A percentile compares a stretch with the other conserved stretches of the same genome.
These are phyloP conservation scores for Virgularia gustaviana DNA, from an alignment of 92 coral and sea anemone genomes.

Conservation along the genomic window DNA sequence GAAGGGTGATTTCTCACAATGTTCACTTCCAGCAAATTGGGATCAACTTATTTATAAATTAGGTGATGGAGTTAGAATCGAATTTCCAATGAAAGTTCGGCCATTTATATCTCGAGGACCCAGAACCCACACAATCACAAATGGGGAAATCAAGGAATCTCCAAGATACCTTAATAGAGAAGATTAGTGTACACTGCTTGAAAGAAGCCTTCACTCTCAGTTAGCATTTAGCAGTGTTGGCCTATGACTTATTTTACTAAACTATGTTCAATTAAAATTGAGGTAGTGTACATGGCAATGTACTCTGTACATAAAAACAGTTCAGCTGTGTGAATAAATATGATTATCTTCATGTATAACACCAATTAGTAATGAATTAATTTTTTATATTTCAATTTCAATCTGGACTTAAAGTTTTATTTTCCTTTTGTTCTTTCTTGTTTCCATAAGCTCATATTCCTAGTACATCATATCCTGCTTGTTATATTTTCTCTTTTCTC, in stretches of 20 bases:
- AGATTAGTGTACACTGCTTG: constrained; percentile 7
- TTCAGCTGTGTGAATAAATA: no score
- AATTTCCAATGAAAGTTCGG: constrained; percentile 3
- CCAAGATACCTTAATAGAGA: constrained; percentile 8
- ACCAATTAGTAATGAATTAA: no score
- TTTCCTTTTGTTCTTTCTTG: background rate
- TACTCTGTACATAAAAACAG: no score
- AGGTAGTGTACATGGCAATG: no score
- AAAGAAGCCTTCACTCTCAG: constrained; percentile 7
- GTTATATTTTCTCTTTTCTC: no score
- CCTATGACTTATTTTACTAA: no score
- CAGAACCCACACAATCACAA: background rate
- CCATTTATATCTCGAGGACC: constrained; percentile 5
- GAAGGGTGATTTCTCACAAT: constrained; percentile 11
- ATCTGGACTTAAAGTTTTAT: no score
- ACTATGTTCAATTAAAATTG: background rate
- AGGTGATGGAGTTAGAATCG: constrained; percentile 17
- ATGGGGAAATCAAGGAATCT: constrained; percentile 2
- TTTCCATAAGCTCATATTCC: background rate
- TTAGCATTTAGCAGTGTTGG: no score
- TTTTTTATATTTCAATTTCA: no score
- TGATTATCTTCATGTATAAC: no score
- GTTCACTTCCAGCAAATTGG: constrained; percentile 9
- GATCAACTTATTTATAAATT: constrained; percentile 9
- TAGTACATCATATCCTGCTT: background rate